Evolutionary conservation across 2,113 vertebrate genomes (phyloP).

Genomic region (Scolopax mira): DNA sequence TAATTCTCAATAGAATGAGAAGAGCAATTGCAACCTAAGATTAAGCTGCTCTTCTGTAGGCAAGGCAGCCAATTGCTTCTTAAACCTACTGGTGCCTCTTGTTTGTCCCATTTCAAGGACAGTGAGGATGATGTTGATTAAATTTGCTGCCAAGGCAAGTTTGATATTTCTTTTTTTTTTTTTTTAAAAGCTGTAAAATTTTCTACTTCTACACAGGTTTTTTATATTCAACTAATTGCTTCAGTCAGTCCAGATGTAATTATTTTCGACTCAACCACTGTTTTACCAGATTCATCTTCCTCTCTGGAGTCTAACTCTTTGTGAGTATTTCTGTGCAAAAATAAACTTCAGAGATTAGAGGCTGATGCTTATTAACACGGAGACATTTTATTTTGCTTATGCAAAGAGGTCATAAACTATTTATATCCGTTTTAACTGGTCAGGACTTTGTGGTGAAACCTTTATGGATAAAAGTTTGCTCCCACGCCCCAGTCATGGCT

Average conservation of each 20-base stretch:
- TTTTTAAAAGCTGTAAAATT: not conserved
- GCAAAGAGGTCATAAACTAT: not conserved
- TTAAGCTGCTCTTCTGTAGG: not conserved
- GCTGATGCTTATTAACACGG: not conserved
- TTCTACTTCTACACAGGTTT: not conserved
- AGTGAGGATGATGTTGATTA: not conserved
- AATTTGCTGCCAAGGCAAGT: not conserved
- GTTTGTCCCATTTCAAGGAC: not conserved
- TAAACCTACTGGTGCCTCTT: not conserved
- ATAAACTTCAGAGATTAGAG: not conserved
- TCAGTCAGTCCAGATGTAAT: not conserved
- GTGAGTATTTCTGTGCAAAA: not conserved
- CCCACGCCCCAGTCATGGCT: rapidly evolving
- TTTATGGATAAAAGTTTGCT: not conserved
- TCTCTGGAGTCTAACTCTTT: not conserved
- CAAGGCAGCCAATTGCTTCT: not conserved
- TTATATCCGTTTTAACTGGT: not conserved
- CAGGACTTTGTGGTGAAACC: not conserved
- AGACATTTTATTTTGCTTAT: not conserved
- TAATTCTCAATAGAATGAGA: not conserved
- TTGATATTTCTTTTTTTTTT: not conserved
- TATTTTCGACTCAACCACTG: not conserved
- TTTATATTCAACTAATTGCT: not conserved
- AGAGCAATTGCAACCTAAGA: not conserved
- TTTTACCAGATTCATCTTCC: not conserved